Percentiles rank a stretch among this genome's conserved stretches.
phyloP scores from a whole-genome alignment of 2,797 vertebrate genomes.

The Anguilla obscura region DNA sequence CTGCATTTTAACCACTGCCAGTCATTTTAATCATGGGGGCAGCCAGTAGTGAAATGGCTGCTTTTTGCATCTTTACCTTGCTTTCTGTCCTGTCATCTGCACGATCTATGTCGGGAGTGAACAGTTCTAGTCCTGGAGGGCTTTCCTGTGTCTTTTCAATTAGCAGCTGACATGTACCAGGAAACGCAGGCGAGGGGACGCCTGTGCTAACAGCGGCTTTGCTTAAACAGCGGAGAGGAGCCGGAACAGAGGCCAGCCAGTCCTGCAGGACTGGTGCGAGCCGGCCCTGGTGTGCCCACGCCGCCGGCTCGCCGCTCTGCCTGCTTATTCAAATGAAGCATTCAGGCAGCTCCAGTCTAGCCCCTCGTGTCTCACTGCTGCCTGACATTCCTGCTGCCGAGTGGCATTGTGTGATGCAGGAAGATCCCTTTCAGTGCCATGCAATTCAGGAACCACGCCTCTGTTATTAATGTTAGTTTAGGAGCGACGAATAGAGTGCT shows the following conservation, averaged over 20 bases:
- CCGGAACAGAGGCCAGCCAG: not conserved
- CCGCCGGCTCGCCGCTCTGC: not conserved
- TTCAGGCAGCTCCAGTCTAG: not conserved
- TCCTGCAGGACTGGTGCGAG: not conserved
- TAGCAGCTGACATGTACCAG: too few relatives aligned
- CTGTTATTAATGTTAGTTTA: not conserved
- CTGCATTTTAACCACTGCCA: conserved; percentile 6
- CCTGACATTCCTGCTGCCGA: not conserved
- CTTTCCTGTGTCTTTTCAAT: not conserved
- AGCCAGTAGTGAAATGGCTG: not conserved
- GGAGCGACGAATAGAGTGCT: not conserved
- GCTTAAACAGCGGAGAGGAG: not conserved
- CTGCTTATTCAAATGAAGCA: not conserved
- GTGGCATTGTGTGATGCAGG: not conserved
- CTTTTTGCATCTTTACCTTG: not conserved
- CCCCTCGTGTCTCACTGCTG: not conserved
- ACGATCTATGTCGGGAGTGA: not conserved
- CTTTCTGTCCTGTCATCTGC: not conserved
- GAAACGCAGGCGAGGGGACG: not conserved
- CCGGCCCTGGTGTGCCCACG: not conserved
- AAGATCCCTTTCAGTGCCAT: not conserved
- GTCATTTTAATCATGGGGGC: not conserved
- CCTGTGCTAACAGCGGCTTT: not conserved
- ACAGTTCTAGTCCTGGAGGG: not conserved
- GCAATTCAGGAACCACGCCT: not conserved